Conservation (phyloP, 2,888 invertebrate genomes). For the Cataglyphis albicans region DNA sequence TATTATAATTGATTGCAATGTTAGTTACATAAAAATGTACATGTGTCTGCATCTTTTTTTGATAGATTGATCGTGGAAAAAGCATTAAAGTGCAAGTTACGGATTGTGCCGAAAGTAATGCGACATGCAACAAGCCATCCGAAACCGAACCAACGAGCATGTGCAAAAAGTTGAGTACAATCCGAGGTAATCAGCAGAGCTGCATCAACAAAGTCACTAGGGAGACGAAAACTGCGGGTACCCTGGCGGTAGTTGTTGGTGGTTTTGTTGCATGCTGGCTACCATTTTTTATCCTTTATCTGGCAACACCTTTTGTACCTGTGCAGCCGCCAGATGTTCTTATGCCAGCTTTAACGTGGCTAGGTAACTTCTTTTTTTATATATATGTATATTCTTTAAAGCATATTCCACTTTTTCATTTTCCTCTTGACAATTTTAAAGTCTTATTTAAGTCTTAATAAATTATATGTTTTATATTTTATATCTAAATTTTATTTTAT, state of each 20-base stretch:
- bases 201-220: conserved; percentile 87
- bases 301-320: conserved; percentile 92
- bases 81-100: conserved; percentile 67
- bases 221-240: conserved; percentile 96
- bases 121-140: conserved; percentile 61
- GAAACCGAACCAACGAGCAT: conserved; percentile 66
- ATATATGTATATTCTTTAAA: neutral
- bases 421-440: neutral
- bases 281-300: conserved; percentile 94
- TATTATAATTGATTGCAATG: neutral
- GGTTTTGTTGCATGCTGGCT: conserved; percentile 96
- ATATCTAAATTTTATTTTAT: neutral
- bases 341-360: conserved; percentile 93
- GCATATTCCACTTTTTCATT: neutral
- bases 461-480: neutral
- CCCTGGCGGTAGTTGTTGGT: conserved; percentile 94
- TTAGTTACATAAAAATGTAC: neutral
- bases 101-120: conserved; percentile 58
- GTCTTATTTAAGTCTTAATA: neutral
- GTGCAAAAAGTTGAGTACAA: conserved; percentile 71
- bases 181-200: conserved; percentile 80
- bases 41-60: neutral
- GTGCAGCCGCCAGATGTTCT: conserved; percentile 86
- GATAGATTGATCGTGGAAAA: conserved; percentile 70
- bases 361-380: conserved; percentile 86